Conservation (phyloP, 2,888 invertebrate genomes). For the Anticlea derivata region DNA sequence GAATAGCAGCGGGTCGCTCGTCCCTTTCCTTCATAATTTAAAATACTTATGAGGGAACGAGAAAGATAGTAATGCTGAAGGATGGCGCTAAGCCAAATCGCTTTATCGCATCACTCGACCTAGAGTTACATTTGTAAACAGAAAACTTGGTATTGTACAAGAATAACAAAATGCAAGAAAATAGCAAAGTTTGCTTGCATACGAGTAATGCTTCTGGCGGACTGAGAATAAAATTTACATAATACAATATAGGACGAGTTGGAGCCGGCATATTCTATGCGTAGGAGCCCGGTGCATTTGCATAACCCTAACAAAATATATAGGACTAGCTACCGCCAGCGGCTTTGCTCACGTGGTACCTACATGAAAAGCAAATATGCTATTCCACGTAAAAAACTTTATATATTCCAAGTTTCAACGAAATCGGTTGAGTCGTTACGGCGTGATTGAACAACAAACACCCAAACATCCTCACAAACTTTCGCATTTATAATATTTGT, state of each 20-base stretch:
- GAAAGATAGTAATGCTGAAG: conserved; percentile 30
- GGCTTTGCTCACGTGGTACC: too few relatives aligned
- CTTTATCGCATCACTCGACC: conserved; percentile 64
- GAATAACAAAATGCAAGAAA: conserved; percentile 42
- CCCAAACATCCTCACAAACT: too few relatives aligned
- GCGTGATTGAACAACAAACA: too few relatives aligned
- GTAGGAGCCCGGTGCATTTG: not conserved
- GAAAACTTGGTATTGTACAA: conserved; percentile 40
- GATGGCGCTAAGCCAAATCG: conserved; percentile 59
- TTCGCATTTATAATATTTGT: too few relatives aligned
- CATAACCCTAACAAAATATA: too few relatives aligned
- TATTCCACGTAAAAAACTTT: too few relatives aligned
- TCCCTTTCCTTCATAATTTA: conserved; percentile 27
- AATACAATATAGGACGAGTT: conserved; percentile 21
- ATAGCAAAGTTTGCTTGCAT: conserved; percentile 33
- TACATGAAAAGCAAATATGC: too few relatives aligned
- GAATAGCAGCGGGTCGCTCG: conserved; percentile 19
- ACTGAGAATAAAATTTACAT: conserved; percentile 34
- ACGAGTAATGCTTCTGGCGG: conserved; percentile 31
- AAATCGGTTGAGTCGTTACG: too few relatives aligned
- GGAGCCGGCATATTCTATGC: conserved; percentile 11
- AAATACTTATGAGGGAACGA: conserved; percentile 30
- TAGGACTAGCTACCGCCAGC: too few relatives aligned
- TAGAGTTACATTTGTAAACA: conserved; percentile 65
- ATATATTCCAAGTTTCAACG: too few relatives aligned